Conservation (phyloP, 2,888 invertebrate genomes). For the Lepeophtheirus nordmannii region DNA sequence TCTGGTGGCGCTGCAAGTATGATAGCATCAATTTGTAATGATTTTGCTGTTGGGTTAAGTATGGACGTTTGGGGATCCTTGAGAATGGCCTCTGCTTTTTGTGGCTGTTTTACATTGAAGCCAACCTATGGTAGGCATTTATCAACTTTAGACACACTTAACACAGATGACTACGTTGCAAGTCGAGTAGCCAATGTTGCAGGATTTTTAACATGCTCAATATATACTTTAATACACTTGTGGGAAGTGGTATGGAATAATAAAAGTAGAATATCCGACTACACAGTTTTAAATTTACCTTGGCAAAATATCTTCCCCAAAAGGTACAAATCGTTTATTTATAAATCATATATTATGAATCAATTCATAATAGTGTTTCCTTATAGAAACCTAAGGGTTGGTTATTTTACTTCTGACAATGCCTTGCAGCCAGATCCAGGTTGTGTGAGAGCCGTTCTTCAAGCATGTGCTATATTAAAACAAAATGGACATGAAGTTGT, state of each 20-base stretch:
- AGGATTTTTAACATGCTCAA: background rate
- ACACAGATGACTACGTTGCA: background rate
- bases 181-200: background rate
- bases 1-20: slow-evolving; percentile 15
- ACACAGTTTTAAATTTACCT: background rate
- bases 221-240: background rate
- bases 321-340: background rate
- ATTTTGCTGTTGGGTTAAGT: slow-evolving; percentile 11
- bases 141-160: background rate
- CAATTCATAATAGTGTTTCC: background rate
- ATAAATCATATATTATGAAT: no score
- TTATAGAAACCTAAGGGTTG: background rate
- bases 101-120: slow-evolving; percentile 13
- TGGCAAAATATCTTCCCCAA: background rate
- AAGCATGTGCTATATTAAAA: background rate
- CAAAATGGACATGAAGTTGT: slow-evolving; percentile 6
- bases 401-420: background rate
- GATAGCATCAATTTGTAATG: background rate
- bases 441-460: slow-evolving; percentile 7
- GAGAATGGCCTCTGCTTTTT: slow-evolving; percentile 9
- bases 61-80: slow-evolving; percentile 16
- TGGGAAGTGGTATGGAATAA: background rate
- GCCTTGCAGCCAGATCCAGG: background rate
- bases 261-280: background rate
- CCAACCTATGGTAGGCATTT: slow-evolving; percentile 17